Evolutionary conservation across 2,113 vertebrate species (phyloP), one percentile per base, ranked within the genome.

Genomic region (Sitta europaea): DNA sequence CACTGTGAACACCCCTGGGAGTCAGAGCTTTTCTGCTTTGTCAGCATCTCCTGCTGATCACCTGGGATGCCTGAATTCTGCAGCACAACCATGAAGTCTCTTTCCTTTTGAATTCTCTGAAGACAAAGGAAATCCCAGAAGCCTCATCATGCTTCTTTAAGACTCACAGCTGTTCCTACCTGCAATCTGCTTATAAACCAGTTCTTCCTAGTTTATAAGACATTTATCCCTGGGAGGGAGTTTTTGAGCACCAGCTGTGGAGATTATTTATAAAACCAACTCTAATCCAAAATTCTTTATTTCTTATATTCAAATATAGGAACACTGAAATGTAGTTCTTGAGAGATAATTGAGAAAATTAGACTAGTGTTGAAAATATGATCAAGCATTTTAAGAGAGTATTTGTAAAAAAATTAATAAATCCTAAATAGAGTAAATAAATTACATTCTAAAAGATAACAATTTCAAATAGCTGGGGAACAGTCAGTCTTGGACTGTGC

Each of bases 121-220:
- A 65, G 87, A 91, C 54, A 68, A 65, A 76, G 76, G 36, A 86
- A 86, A 89, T 59, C 35, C 4, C 9, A 72, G 91, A 88, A 88
- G 58, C 48, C 71, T 80, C 68, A 43, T 80, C 25, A 24, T 80
- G 58, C 50, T 68, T 21, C 71, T 72, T 71, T 53, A 55, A 63
- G 54, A 79, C 68, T 76, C 72, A 55, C 79, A 94, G 94, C 79
- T 91, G 83, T 88, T 79, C 40, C 74, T 76, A 86, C 75, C 94
- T 92, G 90, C 67, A 42, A 53, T 59, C 75, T 75, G 67, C 48
- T 42, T 57, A 36, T 27, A 45, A 55, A 68, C 50, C 55, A 55
- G 58, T 66, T 89, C n/a, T 81, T 71, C 63, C 45, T 42, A 50
- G 48, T 61, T 80, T 55, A n/a, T 15, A 36, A 1, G 25, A 80